A percentile compares a stretch with the other conserved stretches of the same genome.
Evolutionary conservation across 2,797 vertebrate genomes (phyloP).

Genomic region (Gymnodraco acuticeps): DNA sequence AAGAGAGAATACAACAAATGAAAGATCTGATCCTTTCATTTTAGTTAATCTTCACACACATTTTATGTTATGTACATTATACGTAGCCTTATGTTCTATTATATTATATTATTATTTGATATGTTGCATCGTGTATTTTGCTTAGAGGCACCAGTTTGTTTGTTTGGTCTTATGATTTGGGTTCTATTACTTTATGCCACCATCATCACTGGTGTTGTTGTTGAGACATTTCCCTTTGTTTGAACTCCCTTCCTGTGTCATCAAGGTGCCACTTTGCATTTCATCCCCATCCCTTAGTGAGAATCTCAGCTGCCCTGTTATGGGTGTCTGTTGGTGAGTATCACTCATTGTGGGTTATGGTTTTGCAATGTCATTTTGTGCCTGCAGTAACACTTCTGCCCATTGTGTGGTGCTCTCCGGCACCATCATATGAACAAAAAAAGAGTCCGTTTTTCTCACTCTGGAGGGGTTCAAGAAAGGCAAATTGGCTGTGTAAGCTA

Average conservation of each 20-base stretch:
- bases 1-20: constrained; percentile 31
- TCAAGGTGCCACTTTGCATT: constrained; percentile 85
- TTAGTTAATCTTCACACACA: constrained; percentile 21
- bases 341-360: constrained; percentile 68
- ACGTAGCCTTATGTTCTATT: not conserved
- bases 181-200: constrained; percentile 66
- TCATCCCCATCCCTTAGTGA: constrained; percentile 84
- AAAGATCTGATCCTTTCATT: constrained; percentile 35
- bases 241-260: constrained; percentile 78
- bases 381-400: constrained; percentile 75
- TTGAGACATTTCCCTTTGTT: constrained; percentile 81
- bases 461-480: constrained; percentile 38
- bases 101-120: constrained; percentile 13
- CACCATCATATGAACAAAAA: constrained; percentile 31
- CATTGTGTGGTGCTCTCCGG: constrained; percentile 74
- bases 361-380: constrained; percentile 65
- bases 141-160: constrained; percentile 42
- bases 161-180: constrained; percentile 49
- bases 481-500: constrained; percentile 43
- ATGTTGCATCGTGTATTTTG: constrained; percentile 52
- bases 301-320: constrained; percentile 79
- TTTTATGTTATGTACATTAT: constrained; percentile 26
- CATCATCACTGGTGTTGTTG: constrained; percentile 73
- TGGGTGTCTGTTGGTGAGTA: constrained; percentile 83
- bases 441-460: constrained; percentile 35